phyloP scores from a whole-genome alignment of 2,888 invertebrate genomes.

The Thereva nobilitata region DNA sequence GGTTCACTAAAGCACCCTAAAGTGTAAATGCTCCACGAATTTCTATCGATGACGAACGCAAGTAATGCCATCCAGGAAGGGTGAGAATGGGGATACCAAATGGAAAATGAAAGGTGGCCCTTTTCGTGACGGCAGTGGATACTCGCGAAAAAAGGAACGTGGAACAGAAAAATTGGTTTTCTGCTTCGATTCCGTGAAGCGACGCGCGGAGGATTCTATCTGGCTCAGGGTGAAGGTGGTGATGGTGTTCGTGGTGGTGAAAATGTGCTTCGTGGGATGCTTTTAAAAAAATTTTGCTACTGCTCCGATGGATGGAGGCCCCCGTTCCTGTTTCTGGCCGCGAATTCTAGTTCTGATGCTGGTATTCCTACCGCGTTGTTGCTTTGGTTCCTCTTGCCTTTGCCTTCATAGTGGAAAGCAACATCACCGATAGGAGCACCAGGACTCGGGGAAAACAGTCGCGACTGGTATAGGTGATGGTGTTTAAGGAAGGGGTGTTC shows the following conservation, averaged over 20 bases:
- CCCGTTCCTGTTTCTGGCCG: conserved; percentile 28
- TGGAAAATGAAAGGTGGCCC: conserved; percentile 17
- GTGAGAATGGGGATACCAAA: not conserved
- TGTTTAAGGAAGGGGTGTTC: not conserved
- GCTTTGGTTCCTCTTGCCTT: conserved; percentile 33
- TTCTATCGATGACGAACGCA: conserved; percentile 32
- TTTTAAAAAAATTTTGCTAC: conserved; percentile 34
- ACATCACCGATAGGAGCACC: conserved; percentile 20
- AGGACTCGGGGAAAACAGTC: conserved; percentile 3
- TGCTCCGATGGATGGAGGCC: conserved; percentile 21
- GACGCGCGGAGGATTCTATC: conserved; percentile 14
- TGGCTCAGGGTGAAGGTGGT: conserved; percentile 1
- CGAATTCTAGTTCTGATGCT: conserved; percentile 25
- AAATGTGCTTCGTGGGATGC: conserved; percentile 34
- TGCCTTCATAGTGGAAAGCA: conserved; percentile 13
- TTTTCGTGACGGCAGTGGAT: conserved; percentile 13
- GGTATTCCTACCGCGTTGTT: conserved; percentile 31
- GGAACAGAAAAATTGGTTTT: conserved; percentile 37
- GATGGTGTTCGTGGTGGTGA: conserved; percentile 16
- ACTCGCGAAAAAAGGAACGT: conserved; percentile 35
- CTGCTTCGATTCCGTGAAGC: conserved; percentile 31
- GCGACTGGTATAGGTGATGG: conserved; percentile 26
- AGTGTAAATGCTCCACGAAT: conserved; percentile 26
- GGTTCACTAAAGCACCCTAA: conserved; percentile 21
- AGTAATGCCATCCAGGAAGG: conserved; percentile 6